Evolutionary conservation across 2,797 vertebrate genomes (phyloP), one percentile per base, ranked within the genome.

Genomic region (Enteromius radiatus): DNA sequence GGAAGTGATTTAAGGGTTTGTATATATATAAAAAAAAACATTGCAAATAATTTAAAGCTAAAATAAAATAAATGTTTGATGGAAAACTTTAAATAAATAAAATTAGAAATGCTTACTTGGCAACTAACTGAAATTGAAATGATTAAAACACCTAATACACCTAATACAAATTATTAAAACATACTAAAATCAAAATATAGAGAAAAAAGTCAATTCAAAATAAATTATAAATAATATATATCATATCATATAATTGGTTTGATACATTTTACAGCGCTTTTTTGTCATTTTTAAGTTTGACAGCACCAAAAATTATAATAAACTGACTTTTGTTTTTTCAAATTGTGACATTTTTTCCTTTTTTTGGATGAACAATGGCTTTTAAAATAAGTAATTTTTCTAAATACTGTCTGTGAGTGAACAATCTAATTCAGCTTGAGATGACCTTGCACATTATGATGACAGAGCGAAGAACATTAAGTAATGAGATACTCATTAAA

Each of bases 401-500:
- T 45, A 14, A 69, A 80, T 12, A 59, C 17, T 9, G 17, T 43
- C 11, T 78, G 21, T 11, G 41, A 23, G 45, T 68, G 9, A 21
- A 59, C 2, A 9, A 38, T 63, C 64, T 15, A 43, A 14, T 59
- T 59, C 26, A 70, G 33, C 26, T 31, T n/a, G 52, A 71, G 12
- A n/a, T 33, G 78, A 71, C 31, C 80, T 65, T 75, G 31, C n/a
- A 52, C 5, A 63, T 19, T 23, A 59, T 3, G 67, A 70, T 63
- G 78, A 52, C 56, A 71, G 36, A 73, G 14, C 6, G 23, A 12
- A 4, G 10, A 63, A 14, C 15, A 74, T 49, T 41, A 74, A 74
- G 61, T 67, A 75, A 75, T 14, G 11, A 52, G 80, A 75, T 54
- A 54, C 59, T 52, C 59, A 54, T 75, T 75, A 67, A 81, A 82